Evolutionary conservation across 2,888 invertebrate genomes (phyloP), one percentile per base, ranked within the genome.

Genomic region (Apeira syringaria): DNA sequence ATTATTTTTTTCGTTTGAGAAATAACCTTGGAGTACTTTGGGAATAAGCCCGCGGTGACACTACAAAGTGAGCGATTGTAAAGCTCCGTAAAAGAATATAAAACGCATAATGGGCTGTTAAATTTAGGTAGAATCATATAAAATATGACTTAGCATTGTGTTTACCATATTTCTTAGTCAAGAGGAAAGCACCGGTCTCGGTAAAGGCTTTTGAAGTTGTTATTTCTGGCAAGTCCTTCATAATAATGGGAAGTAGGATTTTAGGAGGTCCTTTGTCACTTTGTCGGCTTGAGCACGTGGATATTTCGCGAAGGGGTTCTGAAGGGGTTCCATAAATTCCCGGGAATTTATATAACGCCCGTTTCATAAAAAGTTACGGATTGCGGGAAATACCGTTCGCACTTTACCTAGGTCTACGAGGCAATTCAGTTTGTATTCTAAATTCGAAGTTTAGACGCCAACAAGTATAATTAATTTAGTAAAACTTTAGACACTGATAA

Each of bases 221-320:
- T 75, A 76, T 79, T 77, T 74, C 74, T 75, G 70, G 60, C 65
- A 63, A 57, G 70, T 75, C 73, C 78, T 77, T 78, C 65, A 75
- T 51, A 69, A 77, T 76, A 70, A 74, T 64, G 62, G 72, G 70
- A 61, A 69, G 58, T 63, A 61, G 59, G 52, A 52, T 57, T 56
- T 61, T 59, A 70, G 58, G 61, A 56, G 48, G 39, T 15, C 34
- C 9, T 11, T 38, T 35, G 34, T 42, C 29, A 61, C 64, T 79
- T 81, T 84, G 84, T 80, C 80, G 82, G 80, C 68, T 47, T 27
- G 41, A 66, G 79, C 85, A 76, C 83, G 84, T 80, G 84, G 73
- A 70, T 59, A 49, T 63, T 75, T 68, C 64, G 69, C 68, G 63
- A 63, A 63, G 60, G n/a, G n/a, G n/a, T n/a, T n/a, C 59, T 48